Conservation (phyloP, 2,113 vertebrate species). For the Cinclus cinclus region DNA sequence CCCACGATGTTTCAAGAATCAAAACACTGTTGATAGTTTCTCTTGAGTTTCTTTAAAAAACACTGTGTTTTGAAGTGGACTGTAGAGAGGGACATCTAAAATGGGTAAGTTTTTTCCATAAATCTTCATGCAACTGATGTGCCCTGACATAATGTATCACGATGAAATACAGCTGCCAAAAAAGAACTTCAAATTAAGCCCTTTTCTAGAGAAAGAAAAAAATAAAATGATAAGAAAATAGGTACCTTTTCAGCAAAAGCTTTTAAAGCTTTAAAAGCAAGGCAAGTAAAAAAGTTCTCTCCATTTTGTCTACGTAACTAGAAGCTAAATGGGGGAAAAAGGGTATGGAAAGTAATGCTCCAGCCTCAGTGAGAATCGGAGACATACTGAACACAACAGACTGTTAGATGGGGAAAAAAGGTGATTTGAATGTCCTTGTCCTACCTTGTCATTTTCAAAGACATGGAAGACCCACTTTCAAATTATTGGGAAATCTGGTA, state of each 20-base stretch:
- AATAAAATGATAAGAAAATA: slow-evolving; percentile 65
- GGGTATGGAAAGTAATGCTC: slow-evolving; percentile 58
- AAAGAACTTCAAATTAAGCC: slow-evolving; percentile 57
- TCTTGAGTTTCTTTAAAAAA: slow-evolving; percentile 15
- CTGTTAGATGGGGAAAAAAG: slow-evolving; percentile 24
- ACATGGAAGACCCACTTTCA: background rate
- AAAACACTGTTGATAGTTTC: slow-evolving; percentile 10
- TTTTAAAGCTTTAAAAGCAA: slow-evolving; percentile 67
- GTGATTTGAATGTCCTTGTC: background rate
- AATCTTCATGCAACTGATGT: slow-evolving; percentile 60
- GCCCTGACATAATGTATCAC: slow-evolving; percentile 57
- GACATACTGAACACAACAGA: background rate
- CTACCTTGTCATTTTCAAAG: background rate
- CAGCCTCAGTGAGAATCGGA: slow-evolving; percentile 10
- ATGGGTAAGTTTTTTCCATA: slow-evolving; percentile 9
- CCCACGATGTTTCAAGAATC: background rate
- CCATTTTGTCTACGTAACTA: slow-evolving; percentile 62
- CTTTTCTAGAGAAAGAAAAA: background rate
- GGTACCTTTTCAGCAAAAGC: slow-evolving; percentile 62
- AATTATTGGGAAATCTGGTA: background rate
- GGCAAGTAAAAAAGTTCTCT: slow-evolving; percentile 54
- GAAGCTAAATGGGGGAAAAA: slow-evolving; percentile 58
- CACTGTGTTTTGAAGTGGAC: background rate
- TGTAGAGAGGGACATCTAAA: slow-evolving; percentile 27
- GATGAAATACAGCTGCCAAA: slow-evolving; percentile 62